Conservation (phyloP, 2,113 vertebrate genomes). For the Rhineura floridana region DNA sequence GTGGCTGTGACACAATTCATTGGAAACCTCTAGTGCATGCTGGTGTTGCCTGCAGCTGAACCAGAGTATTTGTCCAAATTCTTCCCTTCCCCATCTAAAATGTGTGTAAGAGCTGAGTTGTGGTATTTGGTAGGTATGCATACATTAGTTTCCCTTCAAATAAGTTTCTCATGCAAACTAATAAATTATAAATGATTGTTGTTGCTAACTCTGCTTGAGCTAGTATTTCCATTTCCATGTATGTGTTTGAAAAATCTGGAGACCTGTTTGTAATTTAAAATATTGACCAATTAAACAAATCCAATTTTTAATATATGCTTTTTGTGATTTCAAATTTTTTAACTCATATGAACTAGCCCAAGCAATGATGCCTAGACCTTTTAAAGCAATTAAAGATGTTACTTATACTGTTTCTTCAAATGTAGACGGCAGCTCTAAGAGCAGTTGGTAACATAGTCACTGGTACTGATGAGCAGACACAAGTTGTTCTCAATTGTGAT, state of each 20-base stretch:
- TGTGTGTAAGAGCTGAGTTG: no score
- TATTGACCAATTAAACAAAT: background rate
- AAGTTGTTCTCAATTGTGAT: constrained; percentile 99
- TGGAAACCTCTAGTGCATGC: no score
- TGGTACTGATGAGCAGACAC: constrained; percentile 97
- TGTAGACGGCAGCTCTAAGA: constrained; percentile 94
- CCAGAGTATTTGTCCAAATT: background rate
- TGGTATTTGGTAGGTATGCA: no score
- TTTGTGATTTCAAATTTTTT: background rate
- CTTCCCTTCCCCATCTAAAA: no score
- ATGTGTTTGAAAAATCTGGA: no score
- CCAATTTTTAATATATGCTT: background rate
- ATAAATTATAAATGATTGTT: no score
- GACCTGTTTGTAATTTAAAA: no score
- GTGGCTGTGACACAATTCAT: no score
- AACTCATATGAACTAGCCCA: background rate
- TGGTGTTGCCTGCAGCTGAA: background rate
- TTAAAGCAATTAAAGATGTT: background rate
- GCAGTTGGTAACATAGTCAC: constrained; percentile 99
- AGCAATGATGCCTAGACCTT: background rate
- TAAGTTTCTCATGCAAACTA: no score
- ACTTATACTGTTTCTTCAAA: constrained; percentile 16
- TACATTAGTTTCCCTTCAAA: no score
- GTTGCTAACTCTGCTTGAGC: no score
- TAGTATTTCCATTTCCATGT: no score